Base-by-base conservation (phyloP, 2,113 vertebrate genomes). In the Irena cyanogastra region DNA sequence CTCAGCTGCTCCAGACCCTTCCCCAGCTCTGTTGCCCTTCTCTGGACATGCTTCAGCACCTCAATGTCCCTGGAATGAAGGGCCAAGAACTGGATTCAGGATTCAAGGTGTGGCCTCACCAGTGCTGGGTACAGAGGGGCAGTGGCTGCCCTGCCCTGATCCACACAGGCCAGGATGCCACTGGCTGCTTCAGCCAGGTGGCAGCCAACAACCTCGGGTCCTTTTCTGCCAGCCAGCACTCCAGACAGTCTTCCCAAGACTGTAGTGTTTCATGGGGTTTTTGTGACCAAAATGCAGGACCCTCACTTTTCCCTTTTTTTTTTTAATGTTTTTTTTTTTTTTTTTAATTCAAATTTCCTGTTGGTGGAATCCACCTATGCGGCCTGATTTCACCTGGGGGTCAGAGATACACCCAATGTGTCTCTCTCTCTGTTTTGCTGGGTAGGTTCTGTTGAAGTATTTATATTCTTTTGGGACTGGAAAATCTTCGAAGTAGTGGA, bases 11-110 rank as follows among this genome's bases (percentile, higher is more conserved):
- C 33, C 23, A 37, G 16, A 24, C 10, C 37, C 8, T 65, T 23
- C 44, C 1, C 21, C 42, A 50, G 8, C 37, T 65, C 28, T 3
- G 2, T 3, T 50, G 17, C 6, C 24, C 22, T 42, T 37, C 44
- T 50, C 35, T 37, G 22, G 31, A 27, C 26, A 3, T 0, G 0
- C 11, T 63, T 11, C 31, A 50, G 33, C 8, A 0, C 22, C 22
- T 33, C 74, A 17, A 3, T 57, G 22, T 37, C 42, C 13, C 15
- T 18, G 45, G 10, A 22, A 1, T n/a, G 39, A 41, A 31, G 7
- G 24, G 13, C 13, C 13, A 8, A 47, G 6, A 41, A 16, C 16
- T 31, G n/a, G 0, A 7, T 9, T 9, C 33, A 52, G 23, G 13
- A 24, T 21, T 39, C 3, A 13, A 60, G 28, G 5, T 20, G 23